A percentile compares a stretch with the other conserved stretches of the same genome.
These are phyloP conservation scores for Porites australiensis DNA, from an alignment of 64 coral and sea anemone species.

Conservation along the genomic window DNA sequence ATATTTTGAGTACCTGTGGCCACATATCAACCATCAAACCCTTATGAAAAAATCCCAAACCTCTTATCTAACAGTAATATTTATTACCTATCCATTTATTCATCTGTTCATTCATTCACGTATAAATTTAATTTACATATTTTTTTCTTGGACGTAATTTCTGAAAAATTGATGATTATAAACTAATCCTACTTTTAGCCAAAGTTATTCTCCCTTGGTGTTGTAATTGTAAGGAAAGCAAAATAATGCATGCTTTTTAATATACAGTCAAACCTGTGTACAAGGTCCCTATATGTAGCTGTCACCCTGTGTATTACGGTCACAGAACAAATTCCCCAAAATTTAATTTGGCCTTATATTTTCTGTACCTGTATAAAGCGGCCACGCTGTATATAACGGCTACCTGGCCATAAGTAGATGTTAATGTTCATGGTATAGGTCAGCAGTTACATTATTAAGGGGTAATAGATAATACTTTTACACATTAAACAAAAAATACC, in stretches of 20 bases:
- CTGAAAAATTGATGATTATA: no score
- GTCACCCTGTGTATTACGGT: background rate
- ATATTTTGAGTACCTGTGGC: background rate
- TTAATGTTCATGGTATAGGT: conserved; percentile 7
- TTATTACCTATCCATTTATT: no score
- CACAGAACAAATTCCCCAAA: background rate
- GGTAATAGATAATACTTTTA: background rate
- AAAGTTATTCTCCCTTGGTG: no score
- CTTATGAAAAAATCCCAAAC: background rate
- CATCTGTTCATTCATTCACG: no score
- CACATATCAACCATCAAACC: background rate
- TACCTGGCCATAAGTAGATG: background rate
- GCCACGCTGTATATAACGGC: background rate
- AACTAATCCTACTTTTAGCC: no score
- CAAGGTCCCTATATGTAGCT: background rate
- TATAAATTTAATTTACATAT: no score
- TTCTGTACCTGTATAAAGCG: background rate
- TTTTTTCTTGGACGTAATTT: no score
- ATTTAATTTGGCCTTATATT: conserved; percentile 7
- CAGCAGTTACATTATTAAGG: background rate
- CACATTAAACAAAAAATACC: conserved; percentile 21
- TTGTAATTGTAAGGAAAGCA: no score
- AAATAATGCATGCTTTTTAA: background rate
- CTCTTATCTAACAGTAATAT: background rate
- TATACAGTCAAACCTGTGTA: background rate